A percentile compares a stretch with the other conserved stretches of the same genome.
phyloP scores from a whole-genome alignment of 2,113 vertebrate species.

The Burhinus oedicnemus region DNA sequence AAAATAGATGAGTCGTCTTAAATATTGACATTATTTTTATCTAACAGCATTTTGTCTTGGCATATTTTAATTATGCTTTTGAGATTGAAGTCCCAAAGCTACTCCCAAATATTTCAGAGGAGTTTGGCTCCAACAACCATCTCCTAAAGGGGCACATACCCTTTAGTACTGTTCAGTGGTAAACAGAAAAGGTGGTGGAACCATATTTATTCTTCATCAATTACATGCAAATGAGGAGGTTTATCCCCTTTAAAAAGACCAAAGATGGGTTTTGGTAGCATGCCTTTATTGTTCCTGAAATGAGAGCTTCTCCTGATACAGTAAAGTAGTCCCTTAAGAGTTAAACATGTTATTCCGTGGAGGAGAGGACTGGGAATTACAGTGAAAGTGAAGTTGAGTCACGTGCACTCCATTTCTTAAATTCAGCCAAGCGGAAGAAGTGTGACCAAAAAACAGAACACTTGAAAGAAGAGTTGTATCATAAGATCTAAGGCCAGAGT shows the following conservation, averaged over 20 bases:
- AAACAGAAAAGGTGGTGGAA: background rate
- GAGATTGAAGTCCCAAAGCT: background rate
- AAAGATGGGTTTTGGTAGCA: background rate
- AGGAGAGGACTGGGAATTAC: background rate
- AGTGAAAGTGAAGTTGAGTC: background rate
- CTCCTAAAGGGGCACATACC: background rate
- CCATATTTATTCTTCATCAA: background rate
- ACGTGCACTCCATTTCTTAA: background rate
- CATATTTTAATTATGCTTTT: background rate
- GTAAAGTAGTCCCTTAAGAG: background rate
- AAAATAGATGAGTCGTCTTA: background rate
- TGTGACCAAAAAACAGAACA: background rate
- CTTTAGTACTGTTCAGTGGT: background rate
- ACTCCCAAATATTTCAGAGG: background rate
- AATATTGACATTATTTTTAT: background rate
- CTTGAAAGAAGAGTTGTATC: background rate
- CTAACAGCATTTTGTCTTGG: fast-evolving
- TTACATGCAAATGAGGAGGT: background rate
- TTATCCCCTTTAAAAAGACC: background rate
- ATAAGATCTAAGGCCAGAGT: background rate
- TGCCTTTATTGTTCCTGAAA: background rate
- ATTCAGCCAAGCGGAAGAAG: background rate
- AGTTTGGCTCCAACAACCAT: background rate
- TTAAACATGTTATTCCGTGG: fast-evolving
- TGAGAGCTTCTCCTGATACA: background rate